Base-by-base conservation (phyloP, 1,140 invertebrate genomes). In the Apis laboriosa region DNA sequence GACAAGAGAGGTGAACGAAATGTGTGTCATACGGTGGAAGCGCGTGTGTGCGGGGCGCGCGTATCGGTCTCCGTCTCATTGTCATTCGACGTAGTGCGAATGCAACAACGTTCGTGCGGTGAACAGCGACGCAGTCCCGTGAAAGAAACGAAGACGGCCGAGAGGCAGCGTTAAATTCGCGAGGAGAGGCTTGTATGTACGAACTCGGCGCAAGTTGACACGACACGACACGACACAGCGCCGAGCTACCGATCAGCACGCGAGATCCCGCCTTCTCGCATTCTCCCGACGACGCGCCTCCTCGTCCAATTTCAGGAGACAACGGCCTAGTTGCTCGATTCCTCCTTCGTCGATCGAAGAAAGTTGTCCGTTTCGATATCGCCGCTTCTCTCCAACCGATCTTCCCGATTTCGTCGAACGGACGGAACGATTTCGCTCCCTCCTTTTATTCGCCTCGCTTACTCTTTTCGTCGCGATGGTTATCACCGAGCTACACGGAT, bases 21-120 rank as follows among this genome's bases (percentile, higher is more conserved):
- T 92, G 90, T 92, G 73, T 92, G 91, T 90, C 91, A 92, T 80
- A 80, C 76, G 77, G 80, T 64, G 72, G 73, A 19, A 73, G 77
- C 85, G 34, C 34, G 76, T 85, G 87, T 87, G 76, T 84, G 71
- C 72, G 58, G 60, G 73, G 70, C 77, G 79, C 4, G 4, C 34
- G 34, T 34, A 34, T 34, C 74, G 78, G 53, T 60, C 61, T 68
- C 74, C 73, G 73, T 84, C 83, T 86, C 85, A 89, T 90, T 89
- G 89, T 89, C 74, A 89, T 87, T 83, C 90, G 84, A 11, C 64
- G 73, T 84, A 80, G 66, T 77, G 87, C 74, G 83, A 84, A 84
- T 61, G 83, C 78, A 58, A 81, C 83, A 85, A 80, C 77, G 80
- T 70, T 84, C 61, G 71, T 78, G 66, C 83, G 34, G 34, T 43